Evolutionary conservation across 2,888 invertebrate species (phyloP).

Genomic region (Trilocha varians): DNA sequence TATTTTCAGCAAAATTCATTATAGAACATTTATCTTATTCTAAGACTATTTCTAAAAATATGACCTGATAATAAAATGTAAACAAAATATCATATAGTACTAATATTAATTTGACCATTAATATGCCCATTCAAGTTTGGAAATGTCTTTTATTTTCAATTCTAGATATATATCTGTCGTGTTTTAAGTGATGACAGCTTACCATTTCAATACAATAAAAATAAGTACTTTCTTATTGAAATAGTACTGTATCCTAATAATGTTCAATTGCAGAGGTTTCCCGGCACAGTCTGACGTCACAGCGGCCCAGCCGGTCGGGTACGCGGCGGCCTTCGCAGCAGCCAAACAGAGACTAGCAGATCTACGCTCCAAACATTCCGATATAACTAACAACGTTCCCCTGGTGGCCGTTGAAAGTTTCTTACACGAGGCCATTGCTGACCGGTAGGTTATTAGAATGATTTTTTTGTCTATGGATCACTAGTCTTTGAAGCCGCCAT

Average conservation of each 20-base stretch:
- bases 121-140: too few species aligned
- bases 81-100: too few species aligned
- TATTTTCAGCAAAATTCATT: background rate
- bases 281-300: constrained; percentile 75
- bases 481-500: too few species aligned
- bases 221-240: too few species aligned
- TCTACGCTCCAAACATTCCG: constrained; percentile 60
- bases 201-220: too few species aligned
- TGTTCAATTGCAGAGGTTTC: constrained; percentile 66
- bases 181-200: too few species aligned
- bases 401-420: constrained; percentile 84
- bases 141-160: too few species aligned
- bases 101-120: too few species aligned
- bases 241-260: too few species aligned
- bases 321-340: constrained; percentile 80
- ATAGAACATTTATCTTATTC: background rate
- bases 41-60: too few species aligned
- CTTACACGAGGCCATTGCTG: constrained; percentile 78
- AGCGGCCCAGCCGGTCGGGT: constrained; percentile 85
- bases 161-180: too few species aligned
- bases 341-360: constrained; percentile 83
- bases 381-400: constrained; percentile 76
- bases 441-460: constrained; percentile 52
- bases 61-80: too few species aligned
- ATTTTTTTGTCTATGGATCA: background rate